Base-by-base conservation (phyloP, 2,797 vertebrate species). In the Rhynchotus rufescens region DNA sequence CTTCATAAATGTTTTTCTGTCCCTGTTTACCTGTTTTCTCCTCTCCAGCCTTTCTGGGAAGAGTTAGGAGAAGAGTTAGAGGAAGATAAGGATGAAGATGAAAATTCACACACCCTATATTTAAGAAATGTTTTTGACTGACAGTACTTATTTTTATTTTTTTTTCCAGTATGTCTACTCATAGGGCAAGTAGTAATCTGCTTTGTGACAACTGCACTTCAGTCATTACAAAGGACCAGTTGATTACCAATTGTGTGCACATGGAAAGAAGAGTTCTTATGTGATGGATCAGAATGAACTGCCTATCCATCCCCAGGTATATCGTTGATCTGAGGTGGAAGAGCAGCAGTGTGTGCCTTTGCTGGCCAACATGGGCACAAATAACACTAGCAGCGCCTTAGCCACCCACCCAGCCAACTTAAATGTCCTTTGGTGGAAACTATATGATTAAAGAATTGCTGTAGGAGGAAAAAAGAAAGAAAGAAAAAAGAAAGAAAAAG, bases 171-270 rank as follows among this genome's bases (percentile, higher is more conserved):
- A 15, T 21, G 4, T 28, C 23, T 78, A 20, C 12, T 56, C 15
- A n/a, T 75, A 81, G 74, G n/a, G 87, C 40, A 87, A 78, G 49
- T 20, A 49, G 23, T 56, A 85, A 83, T 73, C 30, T 76, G 26
- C 60, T 42, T 87, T 84, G 52, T 84, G 82, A 87, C 76, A 92
- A 12, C 21, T 45, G 34, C 2, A 9, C 68, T 93, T 32, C 56
- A 94, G 77, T 91, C 51, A 81, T 34, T 79, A 67, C 49, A 87
- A 13, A 22, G 47, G 66, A 60, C 81, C 71, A 51, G 92, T 90
- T 92, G 59, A 66, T 89, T 84, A 78, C 56, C 74, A 76, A 5
- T 36, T 90, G 64, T 66, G 45, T 74, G 30, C 64, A 79, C 30
- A 66, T 4, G 28, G 47, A 51, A 73, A 62, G 71, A 66, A 71